Percentiles rank a stretch among this genome's conserved stretches.
These are phyloP conservation scores for Brachypalpus laphriformis DNA, from an alignment of 2,888 invertebrate species.

Conservation along the genomic window DNA sequence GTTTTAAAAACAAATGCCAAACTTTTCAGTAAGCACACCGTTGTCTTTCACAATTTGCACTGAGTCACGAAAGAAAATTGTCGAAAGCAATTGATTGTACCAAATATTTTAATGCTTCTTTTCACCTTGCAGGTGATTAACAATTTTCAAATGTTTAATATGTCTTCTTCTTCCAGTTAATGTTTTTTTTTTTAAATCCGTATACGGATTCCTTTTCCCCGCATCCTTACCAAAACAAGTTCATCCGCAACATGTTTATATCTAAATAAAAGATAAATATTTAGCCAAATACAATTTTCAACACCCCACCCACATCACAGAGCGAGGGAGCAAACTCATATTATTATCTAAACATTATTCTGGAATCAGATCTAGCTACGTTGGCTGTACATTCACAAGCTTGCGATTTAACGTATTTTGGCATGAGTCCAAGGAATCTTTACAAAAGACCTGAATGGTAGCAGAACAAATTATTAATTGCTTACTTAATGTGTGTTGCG, in stretches of 20 bases:
- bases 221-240: background rate
- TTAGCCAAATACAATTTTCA: slow-evolving; percentile 55
- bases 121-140: slow-evolving; percentile 38
- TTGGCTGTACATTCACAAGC: slow-evolving; percentile 25
- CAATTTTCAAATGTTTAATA: background rate
- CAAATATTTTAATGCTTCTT: slow-evolving; percentile 12
- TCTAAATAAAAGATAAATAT: slow-evolving; percentile 60
- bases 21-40: background rate
- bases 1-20: background rate
- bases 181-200: background rate
- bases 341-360: slow-evolving; percentile 64
- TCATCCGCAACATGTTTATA: slow-evolving; percentile 49
- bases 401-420: slow-evolving; percentile 22
- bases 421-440: slow-evolving; percentile 1
- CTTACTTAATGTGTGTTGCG: slow-evolving; percentile 21
- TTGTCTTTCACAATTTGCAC: background rate
- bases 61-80: background rate
- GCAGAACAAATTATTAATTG: slow-evolving; percentile 31
- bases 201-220: background rate
- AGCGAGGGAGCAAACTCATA: slow-evolving; percentile 27
- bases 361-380: slow-evolving; percentile 1
- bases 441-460: background rate
- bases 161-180: slow-evolving; percentile 14
- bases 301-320: slow-evolving; percentile 59
- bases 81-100: background rate